Evolutionary conservation across 1,140 invertebrate genomes (phyloP).

Genomic region (Aporrectodea caliginosa): DNA sequence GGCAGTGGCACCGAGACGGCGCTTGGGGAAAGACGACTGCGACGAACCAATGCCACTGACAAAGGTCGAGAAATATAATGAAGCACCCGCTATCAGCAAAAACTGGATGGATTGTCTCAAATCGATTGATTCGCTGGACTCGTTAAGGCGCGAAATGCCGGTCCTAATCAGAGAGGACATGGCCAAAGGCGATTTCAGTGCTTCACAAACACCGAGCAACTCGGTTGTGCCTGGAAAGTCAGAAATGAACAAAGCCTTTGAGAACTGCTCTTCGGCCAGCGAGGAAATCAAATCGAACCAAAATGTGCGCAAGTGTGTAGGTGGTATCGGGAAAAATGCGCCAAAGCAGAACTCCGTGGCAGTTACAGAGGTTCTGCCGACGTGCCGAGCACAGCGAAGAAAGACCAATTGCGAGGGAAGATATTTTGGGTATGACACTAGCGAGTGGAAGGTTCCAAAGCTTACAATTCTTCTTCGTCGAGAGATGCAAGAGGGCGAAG

Average conservation of each 20-base stretch:
- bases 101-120: not conserved
- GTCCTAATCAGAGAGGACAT: not conserved
- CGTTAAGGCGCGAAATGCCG: not conserved
- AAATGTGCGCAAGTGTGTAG: not conserved
- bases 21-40: not conserved
- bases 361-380: not conserved
- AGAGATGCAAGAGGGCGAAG: not conserved
- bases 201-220: too few relatives aligned
- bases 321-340: not conserved
- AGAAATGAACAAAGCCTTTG: too few relatives aligned
- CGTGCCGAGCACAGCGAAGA: not conserved
- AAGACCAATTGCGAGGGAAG: not conserved
- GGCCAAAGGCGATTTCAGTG: not conserved
- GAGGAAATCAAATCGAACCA: too few relatives aligned
- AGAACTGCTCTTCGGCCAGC: too few relatives aligned
- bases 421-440: not conserved
- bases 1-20: not conserved
- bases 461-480: not conserved
- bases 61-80: not conserved
- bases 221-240: too few relatives aligned
- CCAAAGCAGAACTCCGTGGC: not conserved
- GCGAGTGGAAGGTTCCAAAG: not conserved
- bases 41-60: not conserved
- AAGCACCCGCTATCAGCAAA: not conserved
- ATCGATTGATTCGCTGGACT: not conserved